These are phyloP conservation scores for Rambutsinella grinnellia DNA, from an alignment of 2,888 invertebrate species.

Conservation along the genomic window DNA sequence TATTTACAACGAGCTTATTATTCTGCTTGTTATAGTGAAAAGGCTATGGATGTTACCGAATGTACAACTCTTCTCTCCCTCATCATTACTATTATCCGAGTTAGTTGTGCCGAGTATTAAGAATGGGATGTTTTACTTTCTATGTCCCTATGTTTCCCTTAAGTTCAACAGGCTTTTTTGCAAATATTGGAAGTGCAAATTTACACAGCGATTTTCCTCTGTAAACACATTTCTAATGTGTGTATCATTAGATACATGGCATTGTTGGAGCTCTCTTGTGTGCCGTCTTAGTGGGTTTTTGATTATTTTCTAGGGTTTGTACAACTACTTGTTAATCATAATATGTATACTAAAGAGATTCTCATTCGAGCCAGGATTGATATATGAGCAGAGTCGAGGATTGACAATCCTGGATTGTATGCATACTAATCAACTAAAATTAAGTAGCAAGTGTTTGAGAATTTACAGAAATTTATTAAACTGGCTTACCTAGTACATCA, in stretches of 20 bases:
- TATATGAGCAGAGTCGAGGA: no score
- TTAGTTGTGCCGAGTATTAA: constrained; percentile 40
- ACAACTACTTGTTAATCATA: constrained; percentile 44
- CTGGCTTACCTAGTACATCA: no score
- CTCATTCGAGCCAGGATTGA: constrained; percentile 9
- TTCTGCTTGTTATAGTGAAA: constrained; percentile 43
- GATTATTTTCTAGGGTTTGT: constrained; percentile 35
- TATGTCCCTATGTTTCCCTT: constrained; percentile 52
- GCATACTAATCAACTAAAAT: no score
- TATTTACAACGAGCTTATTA: constrained; percentile 57
- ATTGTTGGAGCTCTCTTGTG: constrained; percentile 19
- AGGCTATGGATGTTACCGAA: not conserved
- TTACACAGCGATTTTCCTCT: constrained; percentile 61
- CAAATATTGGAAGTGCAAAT: constrained; percentile 63
- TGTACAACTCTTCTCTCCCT: constrained; percentile 6
- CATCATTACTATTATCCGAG: constrained; percentile 43
- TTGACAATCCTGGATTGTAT: no score
- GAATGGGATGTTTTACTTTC: constrained; percentile 26
- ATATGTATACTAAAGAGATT: constrained; percentile 16
- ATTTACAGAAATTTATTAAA: no score
- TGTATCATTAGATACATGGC: constrained; percentile 47
- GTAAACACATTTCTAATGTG: constrained; percentile 56
- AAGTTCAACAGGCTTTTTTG: constrained; percentile 63
- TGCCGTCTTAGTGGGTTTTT: constrained; percentile 42
- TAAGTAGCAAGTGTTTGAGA: no score